Percentiles rank a stretch among this genome's conserved stretches.
Conservation (phyloP, 2,797 vertebrate genomes). For the Sebastes taczanowskii region DNA sequence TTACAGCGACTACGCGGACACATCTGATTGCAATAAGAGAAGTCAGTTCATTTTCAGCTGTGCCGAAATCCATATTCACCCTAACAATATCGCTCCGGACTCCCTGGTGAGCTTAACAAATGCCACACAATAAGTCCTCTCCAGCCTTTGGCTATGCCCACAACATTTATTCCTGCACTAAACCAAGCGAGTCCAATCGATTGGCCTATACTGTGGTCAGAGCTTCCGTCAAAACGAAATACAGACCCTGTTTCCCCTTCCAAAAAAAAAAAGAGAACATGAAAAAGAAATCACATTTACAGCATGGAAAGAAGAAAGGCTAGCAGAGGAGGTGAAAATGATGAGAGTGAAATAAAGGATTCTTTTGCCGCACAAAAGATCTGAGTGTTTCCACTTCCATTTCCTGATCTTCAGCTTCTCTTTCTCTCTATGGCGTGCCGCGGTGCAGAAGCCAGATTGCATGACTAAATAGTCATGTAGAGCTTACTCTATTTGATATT, state of each 20-base stretch:
- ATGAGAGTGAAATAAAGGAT: conserved; percentile 66
- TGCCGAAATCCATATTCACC: conserved; percentile 76
- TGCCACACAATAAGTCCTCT: conserved; percentile 75
- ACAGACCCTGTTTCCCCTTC: conserved; percentile 42
- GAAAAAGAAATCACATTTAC: conserved; percentile 76
- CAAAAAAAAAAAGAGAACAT: conserved; percentile 28
- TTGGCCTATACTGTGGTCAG: conserved; percentile 65
- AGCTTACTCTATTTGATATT: conserved; percentile 83
- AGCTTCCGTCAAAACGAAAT: conserved; percentile 66
- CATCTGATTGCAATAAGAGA: conserved; percentile 50
- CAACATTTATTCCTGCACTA: conserved; percentile 76
- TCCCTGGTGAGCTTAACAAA: conserved; percentile 78
- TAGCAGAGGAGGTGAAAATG: conserved; percentile 63
- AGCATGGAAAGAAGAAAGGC: conserved; percentile 61
- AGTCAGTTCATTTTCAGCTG: conserved; percentile 64
- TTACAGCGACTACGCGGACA: conserved; percentile 23
- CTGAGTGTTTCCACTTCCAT: conserved; percentile 74
- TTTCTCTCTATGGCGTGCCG: conserved; percentile 48
- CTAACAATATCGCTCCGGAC: conserved; percentile 72
- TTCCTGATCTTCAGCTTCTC: conserved; percentile 74
- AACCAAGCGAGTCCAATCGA: conserved; percentile 80
- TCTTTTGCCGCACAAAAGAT: conserved; percentile 77
- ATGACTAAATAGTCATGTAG: conserved; percentile 82
- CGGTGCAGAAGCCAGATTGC: conserved; percentile 76
- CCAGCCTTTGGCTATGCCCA: conserved; percentile 69